phyloP scores from a whole-genome alignment of 2,888 invertebrate genomes.

The Anoplius nigerrimus region DNA sequence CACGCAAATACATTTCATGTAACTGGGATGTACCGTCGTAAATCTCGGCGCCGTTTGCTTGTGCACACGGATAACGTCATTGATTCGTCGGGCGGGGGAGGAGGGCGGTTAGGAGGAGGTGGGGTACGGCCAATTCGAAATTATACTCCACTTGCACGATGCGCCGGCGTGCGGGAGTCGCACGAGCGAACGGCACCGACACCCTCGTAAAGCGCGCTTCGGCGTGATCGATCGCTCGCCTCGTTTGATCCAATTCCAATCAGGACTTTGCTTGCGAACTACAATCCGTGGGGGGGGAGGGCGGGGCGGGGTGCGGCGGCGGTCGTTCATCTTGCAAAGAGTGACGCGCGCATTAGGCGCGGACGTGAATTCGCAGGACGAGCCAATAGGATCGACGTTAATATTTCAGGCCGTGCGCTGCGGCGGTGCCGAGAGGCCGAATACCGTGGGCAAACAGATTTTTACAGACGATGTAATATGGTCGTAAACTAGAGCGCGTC shows the following conservation, averaged over 20 bases:
- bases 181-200: neutral
- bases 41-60: slow-evolving; percentile 25
- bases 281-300: too few species aligned
- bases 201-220: slow-evolving; percentile 13
- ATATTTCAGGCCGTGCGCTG: neutral
- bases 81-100: slow-evolving; percentile 42
- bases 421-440: neutral
- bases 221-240: slow-evolving; percentile 48
- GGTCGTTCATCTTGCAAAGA: slow-evolving; percentile 50
- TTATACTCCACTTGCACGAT: slow-evolving; percentile 41
- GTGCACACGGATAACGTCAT: slow-evolving; percentile 41
- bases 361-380: neutral
- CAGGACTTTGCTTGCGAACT: slow-evolving; percentile 44
- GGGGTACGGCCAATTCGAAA: slow-evolving; percentile 39
- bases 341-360: slow-evolving; percentile 2
- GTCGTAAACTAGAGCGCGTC: too few species aligned
- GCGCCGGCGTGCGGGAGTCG: slow-evolving; percentile 18
- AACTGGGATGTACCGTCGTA: slow-evolving; percentile 12
- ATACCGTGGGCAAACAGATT: neutral
- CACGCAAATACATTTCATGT: slow-evolving; percentile 9
- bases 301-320: too few species aligned
- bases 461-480: neutral
- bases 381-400: neutral
- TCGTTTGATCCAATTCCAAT: slow-evolving; percentile 58
- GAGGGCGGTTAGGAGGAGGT: too few species aligned